phyloP scores from a whole-genome alignment of 37 sponge, comb jelly and placozoan species.

The Aplysina aerophoba region DNA sequence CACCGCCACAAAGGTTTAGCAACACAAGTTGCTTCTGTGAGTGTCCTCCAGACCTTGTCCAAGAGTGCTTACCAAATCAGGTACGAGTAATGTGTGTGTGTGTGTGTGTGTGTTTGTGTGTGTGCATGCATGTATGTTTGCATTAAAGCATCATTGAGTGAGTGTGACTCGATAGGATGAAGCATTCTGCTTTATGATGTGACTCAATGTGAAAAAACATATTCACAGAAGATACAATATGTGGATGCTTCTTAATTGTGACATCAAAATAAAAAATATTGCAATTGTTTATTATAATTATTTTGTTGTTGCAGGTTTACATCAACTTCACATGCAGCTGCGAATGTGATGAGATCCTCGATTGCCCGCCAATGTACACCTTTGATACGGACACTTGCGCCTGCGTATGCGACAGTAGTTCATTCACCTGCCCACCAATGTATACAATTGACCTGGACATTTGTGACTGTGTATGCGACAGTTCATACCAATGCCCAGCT shows the following conservation, averaged over 20 bases:
- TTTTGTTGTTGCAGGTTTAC: too few relatives aligned
- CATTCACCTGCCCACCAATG: too few relatives aligned
- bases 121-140: background rate
- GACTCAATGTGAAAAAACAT: background rate
- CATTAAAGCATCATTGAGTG: background rate
- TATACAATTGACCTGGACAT: too few relatives aligned
- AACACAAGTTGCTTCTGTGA: slow-evolving; percentile 14
- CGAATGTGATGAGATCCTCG: too few relatives aligned
- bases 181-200: background rate
- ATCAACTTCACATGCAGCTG: too few relatives aligned
- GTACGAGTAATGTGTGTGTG: background rate
- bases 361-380: too few relatives aligned
- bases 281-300: too few relatives aligned
- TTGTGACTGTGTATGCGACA: too few relatives aligned
- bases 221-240: background rate
- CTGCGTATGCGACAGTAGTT: too few relatives aligned
- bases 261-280: too few relatives aligned
- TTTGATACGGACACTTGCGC: too few relatives aligned
- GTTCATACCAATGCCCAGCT: too few relatives aligned
- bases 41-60: background rate
- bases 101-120: background rate
- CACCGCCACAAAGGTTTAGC: background rate
- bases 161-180: background rate
- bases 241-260: background rate
- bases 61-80: background rate